These are phyloP conservation scores for Oxyteleia sp. DNA, from an alignment of 2,888 invertebrate genomes.

Conservation along the genomic window DNA sequence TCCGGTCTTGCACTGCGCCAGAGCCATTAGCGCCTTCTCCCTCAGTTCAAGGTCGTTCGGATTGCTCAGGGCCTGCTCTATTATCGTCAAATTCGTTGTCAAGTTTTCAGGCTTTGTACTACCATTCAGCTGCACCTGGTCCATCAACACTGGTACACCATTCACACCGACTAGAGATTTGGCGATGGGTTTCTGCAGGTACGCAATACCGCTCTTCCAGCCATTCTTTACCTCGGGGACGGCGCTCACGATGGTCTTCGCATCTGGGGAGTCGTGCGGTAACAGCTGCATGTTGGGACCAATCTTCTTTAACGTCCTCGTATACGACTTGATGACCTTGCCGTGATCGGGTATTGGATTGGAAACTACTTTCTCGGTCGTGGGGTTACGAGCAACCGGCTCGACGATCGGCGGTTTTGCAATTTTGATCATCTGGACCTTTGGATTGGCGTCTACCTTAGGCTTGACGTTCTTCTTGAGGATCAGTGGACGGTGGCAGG, in stretches of 20 bases:
- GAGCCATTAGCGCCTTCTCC: constrained; percentile 81
- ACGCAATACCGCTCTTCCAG: not conserved
- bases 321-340: constrained; percentile 49
- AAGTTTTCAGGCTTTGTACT: not conserved
- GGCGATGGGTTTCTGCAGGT: constrained; percentile 5
- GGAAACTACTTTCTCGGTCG: too few relatives aligned
- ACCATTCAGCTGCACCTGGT: not conserved
- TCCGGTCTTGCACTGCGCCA: constrained; percentile 81
- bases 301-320: constrained; percentile 55
- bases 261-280: constrained; percentile 44
- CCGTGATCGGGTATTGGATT: not conserved
- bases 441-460: not conserved
- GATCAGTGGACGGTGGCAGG: constrained; percentile 26
- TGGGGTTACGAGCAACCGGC: not conserved
- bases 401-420: not conserved
- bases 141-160: not conserved
- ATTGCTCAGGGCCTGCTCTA: constrained; percentile 81
- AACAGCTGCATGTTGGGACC: constrained; percentile 59
- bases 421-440: constrained; percentile 12
- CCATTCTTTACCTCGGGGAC: constrained; percentile 7
- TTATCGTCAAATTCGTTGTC: constrained; percentile 74
- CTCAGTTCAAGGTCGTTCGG: constrained; percentile 79
- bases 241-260: constrained; percentile 34
- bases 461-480: constrained; percentile 29
- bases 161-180: not conserved